These are phyloP conservation scores for Halcyon malimbica DNA, from an alignment of 2,113 vertebrate genomes.

Conservation along the genomic window DNA sequence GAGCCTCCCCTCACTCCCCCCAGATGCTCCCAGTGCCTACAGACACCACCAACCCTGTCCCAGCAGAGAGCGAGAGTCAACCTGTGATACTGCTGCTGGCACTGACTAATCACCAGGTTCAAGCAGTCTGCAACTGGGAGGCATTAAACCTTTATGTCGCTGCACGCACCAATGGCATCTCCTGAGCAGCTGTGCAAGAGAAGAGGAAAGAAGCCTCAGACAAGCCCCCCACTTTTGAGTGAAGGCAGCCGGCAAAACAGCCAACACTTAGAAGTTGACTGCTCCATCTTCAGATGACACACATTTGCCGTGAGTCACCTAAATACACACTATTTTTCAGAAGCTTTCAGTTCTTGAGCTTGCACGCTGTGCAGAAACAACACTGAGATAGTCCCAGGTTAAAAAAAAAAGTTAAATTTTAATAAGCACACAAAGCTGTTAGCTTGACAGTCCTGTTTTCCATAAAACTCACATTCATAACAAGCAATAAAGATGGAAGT, in stretches of 20 bases:
- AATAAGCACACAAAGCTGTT: not conserved
- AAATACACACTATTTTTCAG: not conserved
- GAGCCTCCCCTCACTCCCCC: accelerated
- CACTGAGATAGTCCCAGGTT: not conserved
- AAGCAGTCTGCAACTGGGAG: not conserved
- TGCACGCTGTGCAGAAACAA: not conserved
- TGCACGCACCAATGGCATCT: not conserved
- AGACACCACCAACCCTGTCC: not conserved
- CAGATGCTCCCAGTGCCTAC: not conserved
- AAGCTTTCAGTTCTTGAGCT: not conserved
- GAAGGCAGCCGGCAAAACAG: not conserved
- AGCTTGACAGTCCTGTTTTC: constrained; percentile 40
- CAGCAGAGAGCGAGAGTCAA: not conserved
- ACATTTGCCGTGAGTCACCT: not conserved
- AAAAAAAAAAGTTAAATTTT: not conserved
- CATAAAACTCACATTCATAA: constrained; percentile 51
- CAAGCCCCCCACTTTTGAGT: not conserved
- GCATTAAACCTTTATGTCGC: not conserved
- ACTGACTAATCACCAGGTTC: not conserved
- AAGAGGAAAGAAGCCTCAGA: not conserved
- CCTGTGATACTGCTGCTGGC: not conserved
- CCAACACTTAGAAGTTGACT: not conserved
- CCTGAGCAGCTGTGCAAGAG: not conserved
- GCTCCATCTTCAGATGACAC: constrained; percentile 18
- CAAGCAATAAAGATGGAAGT: constrained; percentile 24